phyloP scores from a whole-genome alignment of 2,113 vertebrate genomes.

The Pelusios castaneus region DNA sequence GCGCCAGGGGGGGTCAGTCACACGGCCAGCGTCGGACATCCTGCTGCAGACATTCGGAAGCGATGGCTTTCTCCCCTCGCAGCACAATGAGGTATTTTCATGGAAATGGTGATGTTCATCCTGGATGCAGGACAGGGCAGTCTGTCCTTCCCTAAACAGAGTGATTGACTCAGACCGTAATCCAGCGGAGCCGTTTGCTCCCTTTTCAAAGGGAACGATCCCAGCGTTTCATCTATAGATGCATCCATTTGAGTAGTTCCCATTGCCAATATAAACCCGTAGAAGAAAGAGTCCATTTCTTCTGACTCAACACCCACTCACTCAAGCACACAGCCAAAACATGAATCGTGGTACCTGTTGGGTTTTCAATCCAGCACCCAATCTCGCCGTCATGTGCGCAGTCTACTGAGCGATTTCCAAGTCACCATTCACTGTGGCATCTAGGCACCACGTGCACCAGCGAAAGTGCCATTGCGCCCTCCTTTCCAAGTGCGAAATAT shows the following conservation, averaged over 20 bases:
- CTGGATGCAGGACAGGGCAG: conserved; percentile 44
- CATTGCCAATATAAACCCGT: not conserved
- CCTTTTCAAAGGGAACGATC: not conserved
- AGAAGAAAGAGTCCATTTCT: not conserved
- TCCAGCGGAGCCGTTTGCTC: not conserved
- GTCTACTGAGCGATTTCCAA: not conserved
- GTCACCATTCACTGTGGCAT: not conserved
- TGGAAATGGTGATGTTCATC: conserved; percentile 70
- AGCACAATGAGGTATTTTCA: conserved; percentile 61
- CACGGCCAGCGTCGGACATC: not conserved
- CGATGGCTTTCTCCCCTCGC: not conserved
- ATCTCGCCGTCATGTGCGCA: not conserved
- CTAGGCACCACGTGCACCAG: not conserved
- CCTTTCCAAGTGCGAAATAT: not conserved
- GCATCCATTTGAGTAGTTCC: not conserved
- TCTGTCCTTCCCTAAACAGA: not conserved
- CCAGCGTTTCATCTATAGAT: not conserved
- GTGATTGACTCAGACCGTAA: not conserved
- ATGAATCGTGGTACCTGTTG: not conserved
- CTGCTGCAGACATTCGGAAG: conserved; percentile 28
- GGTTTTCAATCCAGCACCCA: not conserved
- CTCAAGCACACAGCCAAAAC: not conserved
- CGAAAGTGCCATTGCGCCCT: not conserved
- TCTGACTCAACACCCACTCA: not conserved
- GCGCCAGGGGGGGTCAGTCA: not conserved